Percentiles rank a stretch among this genome's conserved stretches.
Evolutionary conservation across 2,888 invertebrate genomes (phyloP).

Genomic region (Hoplodrina ambigua): DNA sequence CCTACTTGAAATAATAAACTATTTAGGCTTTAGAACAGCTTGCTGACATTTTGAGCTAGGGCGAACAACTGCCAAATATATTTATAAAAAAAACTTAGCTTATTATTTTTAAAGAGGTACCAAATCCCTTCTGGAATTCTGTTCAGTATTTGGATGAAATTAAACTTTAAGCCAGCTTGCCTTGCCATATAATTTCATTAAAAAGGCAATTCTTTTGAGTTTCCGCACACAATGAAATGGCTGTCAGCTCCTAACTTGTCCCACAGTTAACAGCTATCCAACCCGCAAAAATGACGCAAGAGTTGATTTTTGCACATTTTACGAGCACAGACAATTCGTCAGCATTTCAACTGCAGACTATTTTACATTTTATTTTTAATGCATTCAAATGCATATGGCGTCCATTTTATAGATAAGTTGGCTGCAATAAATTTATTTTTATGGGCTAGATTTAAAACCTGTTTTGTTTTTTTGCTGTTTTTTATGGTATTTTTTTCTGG

Average conservation of each 20-base stretch:
- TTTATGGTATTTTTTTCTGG: constrained; percentile 11
- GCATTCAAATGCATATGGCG: constrained; percentile 58
- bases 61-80: too few relatives aligned
- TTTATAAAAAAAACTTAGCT: too few relatives aligned
- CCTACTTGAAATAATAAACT: too few relatives aligned
- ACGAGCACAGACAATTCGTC: constrained; percentile 72
- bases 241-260: constrained; percentile 44
- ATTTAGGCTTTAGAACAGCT: too few relatives aligned
- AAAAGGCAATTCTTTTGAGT: too few relatives aligned
- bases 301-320: constrained; percentile 81
- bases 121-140: too few relatives aligned
- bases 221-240: too few relatives aligned
- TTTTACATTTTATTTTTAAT: constrained; percentile 55
- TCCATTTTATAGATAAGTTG: constrained; percentile 19
- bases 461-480: constrained; percentile 14
- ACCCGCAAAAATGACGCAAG: constrained; percentile 76
- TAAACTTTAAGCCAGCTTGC: too few relatives aligned
- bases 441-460: constrained; percentile 16
- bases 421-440: constrained; percentile 38
- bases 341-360: constrained; percentile 37
- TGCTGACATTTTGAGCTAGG: too few relatives aligned
- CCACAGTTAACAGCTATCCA: constrained; percentile 56
- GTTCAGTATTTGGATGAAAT: too few relatives aligned
- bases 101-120: too few relatives aligned
- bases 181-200: too few relatives aligned